Base-by-base conservation (phyloP, 2,797 vertebrate species). In the Geotrypetes seraphini region DNA sequence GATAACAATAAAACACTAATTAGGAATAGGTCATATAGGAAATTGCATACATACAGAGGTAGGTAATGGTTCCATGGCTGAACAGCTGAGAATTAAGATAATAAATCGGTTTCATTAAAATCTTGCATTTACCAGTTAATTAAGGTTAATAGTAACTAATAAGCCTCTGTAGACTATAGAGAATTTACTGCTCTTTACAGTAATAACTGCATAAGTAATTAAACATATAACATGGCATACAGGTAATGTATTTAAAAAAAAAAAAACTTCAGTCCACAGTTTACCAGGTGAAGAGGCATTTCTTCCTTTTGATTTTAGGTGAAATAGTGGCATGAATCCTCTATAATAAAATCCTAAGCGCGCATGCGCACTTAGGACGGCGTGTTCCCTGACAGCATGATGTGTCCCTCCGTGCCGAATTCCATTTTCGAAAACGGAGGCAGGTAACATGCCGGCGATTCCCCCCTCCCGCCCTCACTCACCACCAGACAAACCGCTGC, bases 81-180 rank as follows among this genome's bases (percentile, higher is more conserved):
- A 73, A 53, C 49, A 44, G 69, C 5, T 11, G 55, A 63, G 64
- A 78, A 77, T 75, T 66, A 71, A 75, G 73, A 78, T 65, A 68
- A 72, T 75, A 73, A 75, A 78, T 79, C 75, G 74, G 68, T 67
- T 70, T 60, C 67, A 62, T 60, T 66, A 73, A 71, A 75, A 68
- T 57, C 53, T 47, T 48, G 59, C 57, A 41, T 62, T 71, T 78
- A 57, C 57, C 67, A 63, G 66, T 79, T 78, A 79, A 81, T 76
- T 79, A 78, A 71, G 66, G 69, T 57, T 72, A 77, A 79, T 70
- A 40, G 58, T 60, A 63, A 63, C 54, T 71, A 62, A 62, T 78
- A 72, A 71, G 71, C 62, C 67, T 69, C 64, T 61, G 64, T 64
- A 68, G 57, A 52, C 68, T 63, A 40, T 39, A 63, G 60, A 60